Base-by-base conservation (phyloP, 2,888 invertebrate species). In the Gryllus longicercus region DNA sequence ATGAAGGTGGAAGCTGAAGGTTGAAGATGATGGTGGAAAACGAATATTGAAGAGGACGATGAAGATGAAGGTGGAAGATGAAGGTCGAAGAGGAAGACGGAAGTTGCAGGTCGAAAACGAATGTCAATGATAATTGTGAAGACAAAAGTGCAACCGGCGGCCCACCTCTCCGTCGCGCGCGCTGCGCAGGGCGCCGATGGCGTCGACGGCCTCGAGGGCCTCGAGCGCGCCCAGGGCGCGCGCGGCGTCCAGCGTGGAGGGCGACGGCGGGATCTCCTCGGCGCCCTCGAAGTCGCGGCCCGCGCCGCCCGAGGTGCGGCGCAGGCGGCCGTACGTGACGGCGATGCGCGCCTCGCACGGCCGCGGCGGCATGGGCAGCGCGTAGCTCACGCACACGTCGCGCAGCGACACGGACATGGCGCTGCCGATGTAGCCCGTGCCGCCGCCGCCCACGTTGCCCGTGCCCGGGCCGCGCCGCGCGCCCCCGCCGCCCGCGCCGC, bases 331-430 rank as follows among this genome's bases (percentile, higher is more conserved):
- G 63, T 63, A 63, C 63, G 63, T 63, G 16, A 63, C 63, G 16
- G 63, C 14, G 16, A 63, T n/a, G 16, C 63, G 63, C 63, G 63
- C 63, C 63, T 63, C 11, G 11, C 5, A n/a, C 63, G 63, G 63
- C 14, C 63, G 14, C 63, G 16, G 63, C 11, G 63, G 11, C 11
- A 63, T 14, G n/a, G 63, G 63, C 63, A n/a, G 63, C 63, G 63
- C 63, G 63, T 63, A 63, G n/a, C 63, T 63, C 63, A 63, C 63
- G 63, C 63, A 63, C 63, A 63, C 63, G 63, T 63, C 63, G 16
- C 63, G 14, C 63, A 63, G n/a, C 11, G 11, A 11, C 63, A 63
- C 63, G 3, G 63, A 63, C 63, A 63, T 18, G 16, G n/a, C 63
- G 63, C 63, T n/a, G 63, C 18, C n/a, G 63, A 14, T 63, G 63